A percentile compares a stretch with the other conserved stretches of the same genome.
Evolutionary conservation across 2,888 invertebrate species (phyloP).

Genomic region (Thecocarcelia acutangulata): DNA sequence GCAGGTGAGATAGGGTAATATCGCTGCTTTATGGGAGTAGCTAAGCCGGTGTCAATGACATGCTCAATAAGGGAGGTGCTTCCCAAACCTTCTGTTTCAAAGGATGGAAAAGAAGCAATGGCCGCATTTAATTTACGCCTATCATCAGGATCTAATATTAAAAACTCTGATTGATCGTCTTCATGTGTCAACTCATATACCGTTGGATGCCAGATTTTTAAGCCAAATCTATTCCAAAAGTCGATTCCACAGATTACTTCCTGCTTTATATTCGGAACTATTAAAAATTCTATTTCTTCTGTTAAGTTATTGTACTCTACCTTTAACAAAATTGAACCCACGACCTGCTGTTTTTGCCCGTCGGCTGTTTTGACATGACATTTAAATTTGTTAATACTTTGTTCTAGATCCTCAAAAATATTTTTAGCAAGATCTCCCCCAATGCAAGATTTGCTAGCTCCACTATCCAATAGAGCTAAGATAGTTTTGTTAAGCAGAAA

Average conservation of each 20-base stretch:
- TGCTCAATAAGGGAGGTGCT: too few species aligned
- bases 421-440: background rate
- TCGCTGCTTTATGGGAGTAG: too few species aligned
- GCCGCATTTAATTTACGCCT: background rate
- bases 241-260: constrained; percentile 23
- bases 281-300: constrained; percentile 1
- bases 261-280: background rate
- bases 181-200: background rate
- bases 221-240: constrained; percentile 4
- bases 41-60: too few species aligned
- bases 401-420: background rate
- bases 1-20: too few species aligned
- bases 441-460: constrained; percentile 18
- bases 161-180: background rate
- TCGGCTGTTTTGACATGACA: constrained; percentile 20
- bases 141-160: background rate
- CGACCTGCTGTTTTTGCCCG: background rate
- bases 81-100: too few species aligned
- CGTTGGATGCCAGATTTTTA: background rate
- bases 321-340: background rate
- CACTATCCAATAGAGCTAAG: constrained; percentile 4
- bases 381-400: background rate
- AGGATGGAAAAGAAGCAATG: background rate
- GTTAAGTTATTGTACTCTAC: background rate
- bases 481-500: background rate